A percentile compares a stretch with the other conserved stretches of the same genome.
These are phyloP conservation scores for Tangara arthus DNA, from an alignment of 2,797 vertebrate genomes.

Conservation along the genomic window DNA sequence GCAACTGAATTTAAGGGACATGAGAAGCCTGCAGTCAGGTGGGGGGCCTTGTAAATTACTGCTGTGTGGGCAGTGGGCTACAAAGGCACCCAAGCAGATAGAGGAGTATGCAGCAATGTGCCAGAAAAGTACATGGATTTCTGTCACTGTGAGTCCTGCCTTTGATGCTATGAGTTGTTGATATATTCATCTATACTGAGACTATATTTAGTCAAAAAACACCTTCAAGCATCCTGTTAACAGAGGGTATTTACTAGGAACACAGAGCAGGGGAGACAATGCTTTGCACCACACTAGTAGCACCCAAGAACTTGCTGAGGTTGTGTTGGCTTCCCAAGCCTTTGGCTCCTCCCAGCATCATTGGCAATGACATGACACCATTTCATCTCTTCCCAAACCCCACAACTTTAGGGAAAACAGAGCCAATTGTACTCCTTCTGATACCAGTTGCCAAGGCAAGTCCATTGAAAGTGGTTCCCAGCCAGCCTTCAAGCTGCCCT, in stretches of 20 bases:
- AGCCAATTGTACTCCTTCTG: neutral
- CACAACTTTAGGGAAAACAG: neutral
- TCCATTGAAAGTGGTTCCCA: neutral
- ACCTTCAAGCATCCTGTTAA: neutral
- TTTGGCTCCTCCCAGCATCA: neutral
- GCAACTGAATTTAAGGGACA: neutral
- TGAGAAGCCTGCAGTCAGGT: neutral
- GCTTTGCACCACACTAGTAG: neutral
- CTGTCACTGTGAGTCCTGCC: neutral
- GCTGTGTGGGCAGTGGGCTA: fast-evolving
- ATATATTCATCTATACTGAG: neutral
- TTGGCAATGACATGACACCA: neutral
- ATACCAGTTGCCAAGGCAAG: neutral
- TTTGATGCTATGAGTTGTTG: neutral
- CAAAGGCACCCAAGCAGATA: neutral
- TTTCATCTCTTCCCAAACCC: neutral
- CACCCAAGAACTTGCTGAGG: neutral
- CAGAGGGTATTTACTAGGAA: neutral
- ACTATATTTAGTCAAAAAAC: neutral
- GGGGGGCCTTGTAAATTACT: neutral
- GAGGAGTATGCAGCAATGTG: neutral
- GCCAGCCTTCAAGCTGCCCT: neutral
- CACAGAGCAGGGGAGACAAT: neutral
- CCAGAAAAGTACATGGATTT: neutral
- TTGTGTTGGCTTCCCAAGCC: neutral